Percentiles rank a stretch among this genome's conserved stretches.
Evolutionary conservation across 2,888 invertebrate genomes (phyloP).

Genomic region (Pammene aurita): DNA sequence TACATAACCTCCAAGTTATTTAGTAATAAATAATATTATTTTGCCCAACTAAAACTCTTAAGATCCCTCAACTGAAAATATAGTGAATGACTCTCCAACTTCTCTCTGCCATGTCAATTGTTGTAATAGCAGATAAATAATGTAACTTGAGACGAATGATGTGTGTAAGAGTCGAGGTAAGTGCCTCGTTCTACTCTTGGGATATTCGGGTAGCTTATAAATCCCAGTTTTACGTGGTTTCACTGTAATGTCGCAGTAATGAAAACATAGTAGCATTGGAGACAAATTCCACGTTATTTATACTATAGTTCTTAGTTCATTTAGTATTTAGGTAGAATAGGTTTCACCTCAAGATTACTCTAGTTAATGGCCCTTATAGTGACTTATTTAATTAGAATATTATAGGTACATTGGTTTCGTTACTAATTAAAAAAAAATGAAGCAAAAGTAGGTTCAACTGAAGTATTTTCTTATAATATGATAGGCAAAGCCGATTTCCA

Average conservation of each 20-base stretch:
- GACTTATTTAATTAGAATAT: too few relatives aligned
- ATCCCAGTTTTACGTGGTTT: slow-evolving; percentile 17
- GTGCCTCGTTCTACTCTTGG: slow-evolving; percentile 20
- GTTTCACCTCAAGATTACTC: too few relatives aligned
- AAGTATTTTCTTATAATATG: too few relatives aligned
- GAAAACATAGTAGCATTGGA: background rate
- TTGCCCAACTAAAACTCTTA: background rate
- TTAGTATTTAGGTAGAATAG: too few relatives aligned
- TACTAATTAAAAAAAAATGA: too few relatives aligned
- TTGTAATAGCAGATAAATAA: slow-evolving; percentile 27
- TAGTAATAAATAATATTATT: background rate
- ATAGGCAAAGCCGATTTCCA: too few relatives aligned
- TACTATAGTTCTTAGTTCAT: too few relatives aligned
- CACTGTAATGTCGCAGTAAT: slow-evolving; percentile 11
- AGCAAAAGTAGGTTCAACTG: too few relatives aligned
- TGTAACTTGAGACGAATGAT: slow-evolving; percentile 21
- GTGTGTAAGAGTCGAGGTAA: slow-evolving; percentile 21
- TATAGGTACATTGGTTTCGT: too few relatives aligned
- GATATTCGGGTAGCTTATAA: slow-evolving; percentile 12
- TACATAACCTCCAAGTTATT: too few relatives aligned
- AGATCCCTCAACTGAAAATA: background rate
- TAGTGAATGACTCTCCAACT: slow-evolving; percentile 1
- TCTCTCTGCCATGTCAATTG: background rate
- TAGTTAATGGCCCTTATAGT: too few relatives aligned
- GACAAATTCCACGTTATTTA: background rate